A percentile compares a stretch with the other conserved stretches of the same genome.
phyloP scores from a whole-genome alignment of 2,797 vertebrate genomes.

The Netta rufina region DNA sequence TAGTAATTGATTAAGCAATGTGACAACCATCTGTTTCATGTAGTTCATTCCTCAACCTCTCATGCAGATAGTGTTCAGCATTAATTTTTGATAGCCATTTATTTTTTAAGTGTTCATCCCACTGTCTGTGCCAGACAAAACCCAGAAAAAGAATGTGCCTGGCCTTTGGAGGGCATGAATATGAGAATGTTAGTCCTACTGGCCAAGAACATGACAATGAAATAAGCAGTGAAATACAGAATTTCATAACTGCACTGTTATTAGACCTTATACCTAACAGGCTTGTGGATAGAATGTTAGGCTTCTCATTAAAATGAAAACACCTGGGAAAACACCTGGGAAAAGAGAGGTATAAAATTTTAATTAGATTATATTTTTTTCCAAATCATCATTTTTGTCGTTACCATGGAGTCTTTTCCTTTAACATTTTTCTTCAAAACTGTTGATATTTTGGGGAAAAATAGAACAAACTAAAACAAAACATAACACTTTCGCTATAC shows the following conservation, averaged over 20 bases:
- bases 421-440: neutral
- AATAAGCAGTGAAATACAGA: neutral
- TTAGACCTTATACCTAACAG: neutral
- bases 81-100: neutral
- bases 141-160: neutral
- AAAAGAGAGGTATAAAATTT: neutral
- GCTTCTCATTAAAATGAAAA: neutral
- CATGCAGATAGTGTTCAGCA: neutral
- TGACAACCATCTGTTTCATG: neutral
- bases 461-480: accelerated
- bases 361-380: neutral
- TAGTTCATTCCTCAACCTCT: neutral
- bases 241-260: neutral
- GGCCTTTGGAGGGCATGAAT: neutral
- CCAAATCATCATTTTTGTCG: neutral
- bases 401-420: neutral
- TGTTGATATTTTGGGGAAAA: neutral
- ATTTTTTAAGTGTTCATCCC: neutral
- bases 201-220: neutral
- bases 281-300: neutral
- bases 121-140: neutral
- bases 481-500: neutral
- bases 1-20: neutral
- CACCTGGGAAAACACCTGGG: neutral
- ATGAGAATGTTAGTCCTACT: neutral